Percentiles rank a stretch among this genome's conserved stretches.
Conservation (phyloP, 2,113 vertebrate species). For the Acrocephalus arundinaceus region DNA sequence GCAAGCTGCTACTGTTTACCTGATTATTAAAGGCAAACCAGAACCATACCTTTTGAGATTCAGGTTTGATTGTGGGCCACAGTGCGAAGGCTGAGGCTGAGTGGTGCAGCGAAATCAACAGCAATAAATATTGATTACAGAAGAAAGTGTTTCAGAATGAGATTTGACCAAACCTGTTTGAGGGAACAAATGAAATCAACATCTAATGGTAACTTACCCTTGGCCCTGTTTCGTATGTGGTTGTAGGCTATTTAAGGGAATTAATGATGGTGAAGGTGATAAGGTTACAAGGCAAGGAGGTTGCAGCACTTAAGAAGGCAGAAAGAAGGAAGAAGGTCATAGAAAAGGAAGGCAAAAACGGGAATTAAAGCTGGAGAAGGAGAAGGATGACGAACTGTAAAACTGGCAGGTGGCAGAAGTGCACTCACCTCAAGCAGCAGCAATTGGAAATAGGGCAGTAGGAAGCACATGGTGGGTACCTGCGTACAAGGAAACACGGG, state of each 20-base stretch:
- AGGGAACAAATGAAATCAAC: background rate
- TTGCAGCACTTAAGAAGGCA: background rate
- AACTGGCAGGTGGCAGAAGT: background rate
- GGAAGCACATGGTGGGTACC: background rate
- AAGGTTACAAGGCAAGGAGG: background rate
- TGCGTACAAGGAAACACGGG: rapidly evolving
- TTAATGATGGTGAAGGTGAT: background rate
- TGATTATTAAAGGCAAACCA: background rate
- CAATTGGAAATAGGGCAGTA: background rate
- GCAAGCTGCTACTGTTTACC: background rate
- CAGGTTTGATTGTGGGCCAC: background rate
- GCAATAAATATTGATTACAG: background rate
- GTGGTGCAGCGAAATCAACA: background rate
- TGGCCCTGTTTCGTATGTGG: rapidly evolving
- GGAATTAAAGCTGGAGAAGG: background rate
- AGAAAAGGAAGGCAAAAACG: background rate
- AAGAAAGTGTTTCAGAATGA: background rate
- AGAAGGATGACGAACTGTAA: background rate
- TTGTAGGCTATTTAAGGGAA: background rate
- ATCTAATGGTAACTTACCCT: background rate
- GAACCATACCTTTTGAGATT: background rate
- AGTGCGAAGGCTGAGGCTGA: background rate
- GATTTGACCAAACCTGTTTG: background rate
- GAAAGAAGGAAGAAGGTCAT: background rate
- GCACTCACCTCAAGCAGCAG: background rate